Conservation (phyloP, 2,888 invertebrate genomes). For the Hedychridium roseum region DNA sequence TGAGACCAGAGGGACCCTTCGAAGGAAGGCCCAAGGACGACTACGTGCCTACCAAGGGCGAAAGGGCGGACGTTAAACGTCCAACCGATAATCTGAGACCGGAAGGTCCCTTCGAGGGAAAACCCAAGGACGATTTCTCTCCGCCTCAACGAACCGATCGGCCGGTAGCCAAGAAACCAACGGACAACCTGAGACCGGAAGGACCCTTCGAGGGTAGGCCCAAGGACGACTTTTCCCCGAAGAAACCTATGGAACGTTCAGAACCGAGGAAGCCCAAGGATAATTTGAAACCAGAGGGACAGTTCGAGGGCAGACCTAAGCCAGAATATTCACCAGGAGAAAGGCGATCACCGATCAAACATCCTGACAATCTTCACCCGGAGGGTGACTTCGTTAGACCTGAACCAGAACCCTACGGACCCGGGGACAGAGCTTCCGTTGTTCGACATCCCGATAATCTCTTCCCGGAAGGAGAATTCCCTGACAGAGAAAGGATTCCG, state of each 20-base stretch:
- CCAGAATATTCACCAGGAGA: slow-evolving; percentile 65
- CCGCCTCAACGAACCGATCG: slow-evolving; percentile 61
- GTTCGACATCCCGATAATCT: slow-evolving; percentile 67
- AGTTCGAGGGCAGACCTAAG: slow-evolving; percentile 62
- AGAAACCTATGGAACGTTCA: slow-evolving; percentile 62
- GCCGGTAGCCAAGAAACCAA: slow-evolving; percentile 55
- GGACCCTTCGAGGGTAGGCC: slow-evolving; percentile 62
- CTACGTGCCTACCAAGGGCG: slow-evolving; percentile 54
- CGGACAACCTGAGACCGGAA: slow-evolving; percentile 58
- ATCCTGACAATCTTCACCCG: slow-evolving; percentile 52
- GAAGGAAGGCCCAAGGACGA: slow-evolving; percentile 54
- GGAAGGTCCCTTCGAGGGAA: slow-evolving; percentile 63
- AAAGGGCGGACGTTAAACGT: slow-evolving; percentile 65
- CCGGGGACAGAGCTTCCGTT: slow-evolving; percentile 65
- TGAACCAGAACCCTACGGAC: slow-evolving; percentile 49
- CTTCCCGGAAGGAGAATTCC: slow-evolving; percentile 69
- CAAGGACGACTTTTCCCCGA: slow-evolving; percentile 29
- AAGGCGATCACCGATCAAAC: slow-evolving; percentile 66
- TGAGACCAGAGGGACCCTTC: slow-evolving; percentile 68
- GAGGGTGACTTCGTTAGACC: slow-evolving; percentile 61
- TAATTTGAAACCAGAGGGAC: slow-evolving; percentile 67
- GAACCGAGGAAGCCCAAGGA: slow-evolving; percentile 45
- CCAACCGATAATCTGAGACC: slow-evolving; percentile 55
- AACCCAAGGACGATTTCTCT: slow-evolving; percentile 30
- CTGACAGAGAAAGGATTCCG: slow-evolving; percentile 58